A percentile compares a stretch with the other conserved stretches of the same genome.
phyloP scores from a whole-genome alignment of 1,140 invertebrate species.

The Lepidostoma basale region DNA sequence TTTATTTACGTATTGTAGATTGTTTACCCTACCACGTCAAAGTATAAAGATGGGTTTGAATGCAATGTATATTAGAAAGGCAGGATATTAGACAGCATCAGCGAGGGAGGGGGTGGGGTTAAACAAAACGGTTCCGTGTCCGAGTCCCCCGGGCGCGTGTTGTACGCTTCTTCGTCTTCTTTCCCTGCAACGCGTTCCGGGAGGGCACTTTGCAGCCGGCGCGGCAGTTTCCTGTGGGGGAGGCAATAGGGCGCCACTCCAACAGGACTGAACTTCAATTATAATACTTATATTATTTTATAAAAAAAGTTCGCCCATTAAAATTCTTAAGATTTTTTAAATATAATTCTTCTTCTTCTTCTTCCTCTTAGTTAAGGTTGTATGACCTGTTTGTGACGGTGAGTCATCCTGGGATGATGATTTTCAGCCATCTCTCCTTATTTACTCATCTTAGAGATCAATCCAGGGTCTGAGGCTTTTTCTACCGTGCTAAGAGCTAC shows the following conservation, averaged over 20 bases:
- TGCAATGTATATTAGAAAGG: not conserved
- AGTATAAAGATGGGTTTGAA: too few species aligned
- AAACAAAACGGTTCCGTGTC: not conserved
- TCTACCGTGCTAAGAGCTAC: too few species aligned
- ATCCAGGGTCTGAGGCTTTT: too few species aligned
- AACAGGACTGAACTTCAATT: not conserved
- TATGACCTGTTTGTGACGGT: too few species aligned
- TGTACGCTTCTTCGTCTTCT: too few species aligned
- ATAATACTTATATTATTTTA: too few species aligned
- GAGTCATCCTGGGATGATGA: too few species aligned
- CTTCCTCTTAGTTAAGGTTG: not conserved
- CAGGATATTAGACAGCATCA: not conserved
- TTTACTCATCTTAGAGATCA: too few species aligned
- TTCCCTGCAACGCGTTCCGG: too few species aligned
- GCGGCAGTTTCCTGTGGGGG: conserved; percentile 3
- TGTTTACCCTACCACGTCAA: too few species aligned
- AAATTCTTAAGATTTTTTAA: not conserved
- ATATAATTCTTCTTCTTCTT: not conserved
- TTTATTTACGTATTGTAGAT: too few species aligned
- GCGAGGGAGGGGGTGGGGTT: not conserved
- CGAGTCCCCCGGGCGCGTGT: not conserved
- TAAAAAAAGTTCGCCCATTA: not conserved
- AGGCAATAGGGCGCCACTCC: not conserved
- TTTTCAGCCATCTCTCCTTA: too few species aligned
- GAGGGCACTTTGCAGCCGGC: conserved; percentile 15